Conservation (phyloP, 23 tunicate genomes). For the Ciona savignyi region DNA sequence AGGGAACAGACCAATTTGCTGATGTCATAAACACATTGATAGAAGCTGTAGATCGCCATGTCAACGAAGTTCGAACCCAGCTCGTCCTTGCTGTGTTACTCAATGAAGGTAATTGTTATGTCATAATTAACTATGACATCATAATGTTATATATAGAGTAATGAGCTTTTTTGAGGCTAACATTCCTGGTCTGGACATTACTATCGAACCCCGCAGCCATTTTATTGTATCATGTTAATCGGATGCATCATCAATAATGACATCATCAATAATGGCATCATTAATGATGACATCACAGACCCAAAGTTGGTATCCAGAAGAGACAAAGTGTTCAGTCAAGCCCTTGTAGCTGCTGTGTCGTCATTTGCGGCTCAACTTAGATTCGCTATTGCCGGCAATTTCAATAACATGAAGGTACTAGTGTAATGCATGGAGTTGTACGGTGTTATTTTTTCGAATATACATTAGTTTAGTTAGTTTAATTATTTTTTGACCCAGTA, state of each 20-base stretch:
- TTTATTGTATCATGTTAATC: neutral
- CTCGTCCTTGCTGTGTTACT: conserved; percentile 66
- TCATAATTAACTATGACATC: too few relatives aligned
- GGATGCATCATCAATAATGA: neutral
- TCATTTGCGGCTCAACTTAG: conserved; percentile 73
- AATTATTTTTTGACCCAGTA: too few relatives aligned
- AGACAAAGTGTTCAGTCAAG: conserved; percentile 91
- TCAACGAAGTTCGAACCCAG: conserved; percentile 81
- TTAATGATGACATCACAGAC: conserved; percentile 25
- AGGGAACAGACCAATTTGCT: conserved; percentile 59
- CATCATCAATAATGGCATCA: neutral
- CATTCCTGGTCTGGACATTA: too few relatives aligned
- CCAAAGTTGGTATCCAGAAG: conserved; percentile 82
- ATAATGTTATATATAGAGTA: too few relatives aligned
- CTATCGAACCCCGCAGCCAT: neutral
- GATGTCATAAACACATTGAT: conserved; percentile 87
- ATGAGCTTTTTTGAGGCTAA: too few relatives aligned
- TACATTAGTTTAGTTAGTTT: too few relatives aligned
- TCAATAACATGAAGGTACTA: conserved; percentile 96
- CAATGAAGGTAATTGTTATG: conserved; percentile 91
- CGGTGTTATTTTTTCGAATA: too few relatives aligned
- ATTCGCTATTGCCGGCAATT: conserved; percentile 65
- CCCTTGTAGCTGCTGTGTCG: conserved; percentile 57
- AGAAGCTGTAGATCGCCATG: conserved; percentile 55
- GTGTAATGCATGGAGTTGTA: too few relatives aligned